Base-by-base conservation (phyloP, 2,113 vertebrate species). In the Hepsetus odoe region DNA sequence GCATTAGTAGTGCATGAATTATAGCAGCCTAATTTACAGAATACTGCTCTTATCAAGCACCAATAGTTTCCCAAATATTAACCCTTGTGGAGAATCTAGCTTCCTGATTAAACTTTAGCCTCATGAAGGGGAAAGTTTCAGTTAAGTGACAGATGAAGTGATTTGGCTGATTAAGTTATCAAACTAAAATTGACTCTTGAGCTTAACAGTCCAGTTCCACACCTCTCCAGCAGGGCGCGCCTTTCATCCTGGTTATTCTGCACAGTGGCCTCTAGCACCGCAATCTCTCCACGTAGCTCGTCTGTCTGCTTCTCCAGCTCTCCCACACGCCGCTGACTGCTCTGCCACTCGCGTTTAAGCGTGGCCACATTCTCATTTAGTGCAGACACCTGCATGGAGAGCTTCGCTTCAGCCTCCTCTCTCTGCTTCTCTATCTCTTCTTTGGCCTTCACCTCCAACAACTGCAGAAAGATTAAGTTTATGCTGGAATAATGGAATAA, bases 191-290 rank as follows among this genome's bases (percentile, higher is more conserved):
- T n/a, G n/a, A n/a, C n/a, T n/a, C n/a, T n/a, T n/a, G n/a, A n/a
- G n/a, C n/a, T n/a, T n/a, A n/a, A n/a, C n/a, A n/a, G n/a, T n/a
- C n/a, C 3, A 22, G 9, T 40, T 46, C 26, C 84, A 58, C 61
- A 97, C 98, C 98, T 95, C 87, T 99, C 97, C 69, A 99, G 79
- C 2, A 99, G 91, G 0, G 96, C 96, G 9, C 97, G 94, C 71
- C 97, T 94, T 86, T 99, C 97, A 3, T 99, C 98, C 87, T 98
- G 98, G 84, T 98, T 96, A 88, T 99, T 98, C 87, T 99, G 97
- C 61, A 99, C 94, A 0, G 98, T 99, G 74, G 98, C 98, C 87
- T 99, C 98, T 74, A 99, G 81, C 24, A 99, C 98, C 0, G 97
- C 98, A 13, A 99, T 97, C 84, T 99, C 98, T 0, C 98, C 98